These are phyloP conservation scores for Muricea muricata DNA, from an alignment of 92 coral and sea anemone genomes.

Conservation along the genomic window DNA sequence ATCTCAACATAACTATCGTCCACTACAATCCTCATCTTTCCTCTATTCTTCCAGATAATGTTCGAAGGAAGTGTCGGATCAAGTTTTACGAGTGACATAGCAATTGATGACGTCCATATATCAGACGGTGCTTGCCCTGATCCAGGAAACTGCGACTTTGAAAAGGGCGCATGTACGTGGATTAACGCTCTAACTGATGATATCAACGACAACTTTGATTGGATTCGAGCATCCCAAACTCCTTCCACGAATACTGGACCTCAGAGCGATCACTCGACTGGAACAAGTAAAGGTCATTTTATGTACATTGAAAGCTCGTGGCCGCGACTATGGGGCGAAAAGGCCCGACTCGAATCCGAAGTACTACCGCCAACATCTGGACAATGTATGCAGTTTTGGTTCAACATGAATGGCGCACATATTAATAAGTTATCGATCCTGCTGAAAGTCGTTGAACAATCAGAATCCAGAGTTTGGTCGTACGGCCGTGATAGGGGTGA, in stretches of 20 bases:
- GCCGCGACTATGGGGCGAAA: constrained; percentile 90
- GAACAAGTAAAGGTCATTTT: constrained; percentile 75
- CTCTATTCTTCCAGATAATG: constrained; percentile 61
- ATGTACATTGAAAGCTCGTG: constrained; percentile 89
- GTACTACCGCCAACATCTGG: constrained; percentile 85
- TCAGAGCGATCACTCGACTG: constrained; percentile 80
- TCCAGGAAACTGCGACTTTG: constrained; percentile 80
- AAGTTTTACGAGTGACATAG: constrained; percentile 83
- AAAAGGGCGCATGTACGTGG: constrained; percentile 91
- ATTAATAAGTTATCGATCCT: constrained; percentile 80
- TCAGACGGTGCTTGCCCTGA: constrained; percentile 77
- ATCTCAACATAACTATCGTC: constrained; percentile 79
- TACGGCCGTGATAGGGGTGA: constrained; percentile 67
- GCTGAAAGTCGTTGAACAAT: constrained; percentile 82
- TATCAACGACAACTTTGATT: constrained; percentile 77
- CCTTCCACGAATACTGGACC: constrained; percentile 86
- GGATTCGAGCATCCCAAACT: constrained; percentile 80
- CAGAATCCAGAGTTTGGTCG: constrained; percentile 86
- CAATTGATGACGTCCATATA: constrained; percentile 83
- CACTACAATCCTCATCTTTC: constrained; percentile 20
- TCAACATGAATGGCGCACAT: constrained; percentile 88
- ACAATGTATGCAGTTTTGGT: constrained; percentile 89
- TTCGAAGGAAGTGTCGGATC: constrained; percentile 76
- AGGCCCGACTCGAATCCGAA: constrained; percentile 90
- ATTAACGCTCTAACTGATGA: constrained; percentile 72